Conservation (phyloP, 37 sponge, comb jelly and placozoan genomes). For the Halichondria panicea region DNA sequence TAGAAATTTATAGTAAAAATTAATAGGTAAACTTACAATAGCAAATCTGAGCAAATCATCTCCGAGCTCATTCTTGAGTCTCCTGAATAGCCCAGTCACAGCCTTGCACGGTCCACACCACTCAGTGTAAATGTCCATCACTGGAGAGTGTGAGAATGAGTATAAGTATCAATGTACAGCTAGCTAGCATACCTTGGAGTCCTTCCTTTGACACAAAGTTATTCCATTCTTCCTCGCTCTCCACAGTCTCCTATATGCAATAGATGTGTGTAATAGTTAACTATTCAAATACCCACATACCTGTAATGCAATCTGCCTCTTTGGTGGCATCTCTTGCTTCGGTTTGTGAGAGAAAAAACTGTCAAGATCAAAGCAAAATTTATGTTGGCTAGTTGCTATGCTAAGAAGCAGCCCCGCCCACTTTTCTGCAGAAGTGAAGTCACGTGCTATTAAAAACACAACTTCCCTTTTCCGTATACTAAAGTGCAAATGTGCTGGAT, state of each 20-base stretch:
- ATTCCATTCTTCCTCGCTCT: conserved; percentile 77
- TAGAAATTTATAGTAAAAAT: too few relatives aligned
- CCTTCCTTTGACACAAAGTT: conserved; percentile 55
- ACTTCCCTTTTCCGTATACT: too few relatives aligned
- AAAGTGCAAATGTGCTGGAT: too few relatives aligned
- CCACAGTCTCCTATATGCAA: conserved; percentile 44
- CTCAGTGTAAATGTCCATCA: conserved; percentile 90
- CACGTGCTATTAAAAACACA: too few relatives aligned
- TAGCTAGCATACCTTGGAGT: conserved; percentile 49
- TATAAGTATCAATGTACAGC: background rate
- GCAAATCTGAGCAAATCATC: conserved; percentile 84
- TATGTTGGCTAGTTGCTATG: too few relatives aligned
- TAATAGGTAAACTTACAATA: conserved; percentile 45
- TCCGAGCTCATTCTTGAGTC: conserved; percentile 78
- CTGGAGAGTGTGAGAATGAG: conserved; percentile 29
- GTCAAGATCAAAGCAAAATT: too few relatives aligned
- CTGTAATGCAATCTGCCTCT: conserved; percentile 80
- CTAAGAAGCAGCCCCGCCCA: too few relatives aligned
- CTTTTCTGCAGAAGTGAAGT: too few relatives aligned
- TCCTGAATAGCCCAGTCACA: conserved; percentile 68
- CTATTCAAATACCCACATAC: conserved; percentile 28
- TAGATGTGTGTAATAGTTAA: background rate
- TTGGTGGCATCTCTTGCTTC: conserved; percentile 69
- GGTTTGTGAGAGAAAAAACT: too few relatives aligned
- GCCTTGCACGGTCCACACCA: conserved; percentile 99